Base-by-base conservation (phyloP, 1,140 invertebrate genomes). In the Zaprionus africanus region DNA sequence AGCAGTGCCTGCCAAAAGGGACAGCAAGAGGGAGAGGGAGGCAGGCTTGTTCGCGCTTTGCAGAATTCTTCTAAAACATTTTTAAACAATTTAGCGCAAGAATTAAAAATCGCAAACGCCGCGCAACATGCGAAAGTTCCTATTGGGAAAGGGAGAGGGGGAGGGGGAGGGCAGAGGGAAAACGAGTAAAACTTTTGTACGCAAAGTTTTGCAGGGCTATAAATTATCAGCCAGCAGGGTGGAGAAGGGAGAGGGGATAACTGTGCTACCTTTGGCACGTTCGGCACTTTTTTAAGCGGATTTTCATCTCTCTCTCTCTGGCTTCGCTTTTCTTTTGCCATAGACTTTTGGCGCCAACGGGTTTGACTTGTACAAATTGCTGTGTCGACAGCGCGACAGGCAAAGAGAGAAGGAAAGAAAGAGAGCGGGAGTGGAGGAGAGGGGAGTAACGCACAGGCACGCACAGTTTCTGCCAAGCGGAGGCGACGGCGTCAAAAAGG, bases 71-170 rank as follows among this genome's bases (percentile, higher is more conserved):
- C 71, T 73, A 71, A 66, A 90, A 90, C 85, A 90, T 90, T 90
- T 90, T 90, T 90, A 90, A 90, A 90, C 85, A 90, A 90, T 90
- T 90, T 90, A 90, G 85, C 86, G 65, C 73, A 90, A 85, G 85
- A 90, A 90, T 90, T 90, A 90, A 90, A 90, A 90, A 90, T 90
- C 73, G 86, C 82, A 66, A 88, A 90, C 85, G 85, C 76, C 79
- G 85, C 74, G 82, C 82, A 85, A 85, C 82, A 83, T 81, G 75
- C 46, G 72, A 86, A 86, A 86, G 31, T 86, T 87, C 56, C 41
- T 63, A 70, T 9, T 58, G 62, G 36, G 31, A n/a, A 49, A 56
- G 36, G 9, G 60, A 64, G 81, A 76, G 81, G 74, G 12, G 36
- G 4, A 38, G 13, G 4, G 5, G 38, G 4, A 5, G 38, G 5